These are phyloP conservation scores for Xiphophorus maculatus DNA, from an alignment of 2,113 vertebrate genomes.

Conservation along the genomic window DNA sequence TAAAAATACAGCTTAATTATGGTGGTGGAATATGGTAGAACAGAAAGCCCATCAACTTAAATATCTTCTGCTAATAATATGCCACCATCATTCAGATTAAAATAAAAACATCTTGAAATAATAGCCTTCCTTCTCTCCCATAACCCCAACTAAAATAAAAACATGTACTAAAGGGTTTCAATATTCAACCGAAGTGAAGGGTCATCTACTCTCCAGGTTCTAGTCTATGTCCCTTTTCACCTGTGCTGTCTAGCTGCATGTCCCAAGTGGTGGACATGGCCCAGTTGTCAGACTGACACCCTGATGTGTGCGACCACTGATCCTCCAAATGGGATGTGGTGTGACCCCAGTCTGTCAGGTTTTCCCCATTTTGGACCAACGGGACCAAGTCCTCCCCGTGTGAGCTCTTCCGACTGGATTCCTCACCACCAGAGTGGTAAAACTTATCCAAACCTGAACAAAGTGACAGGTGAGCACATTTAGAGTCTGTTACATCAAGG, in stretches of 20 bases:
- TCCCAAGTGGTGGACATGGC: slow-evolving; percentile 60
- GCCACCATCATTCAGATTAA: not conserved
- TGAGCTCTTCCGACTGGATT: slow-evolving; percentile 23
- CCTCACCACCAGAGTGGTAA: slow-evolving; percentile 12
- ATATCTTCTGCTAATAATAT: not conserved
- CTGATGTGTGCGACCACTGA: slow-evolving; percentile 24
- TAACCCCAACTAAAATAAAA: not conserved
- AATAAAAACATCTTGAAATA: not conserved
- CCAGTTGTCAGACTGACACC: slow-evolving; percentile 48
- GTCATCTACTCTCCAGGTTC: slow-evolving; percentile 32
- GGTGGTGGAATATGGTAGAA: no score
- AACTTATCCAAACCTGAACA: slow-evolving; percentile 49
- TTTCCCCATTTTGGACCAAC: slow-evolving; percentile 35
- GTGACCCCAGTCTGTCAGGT: slow-evolving; percentile 40
- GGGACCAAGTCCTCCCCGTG: slow-evolving; percentile 20
- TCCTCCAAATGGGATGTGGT: slow-evolving; percentile 3
- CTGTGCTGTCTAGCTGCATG: slow-evolving; percentile 59
- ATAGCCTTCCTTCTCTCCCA: not conserved
- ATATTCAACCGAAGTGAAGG: slow-evolving; percentile 40
- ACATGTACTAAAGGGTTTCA: slow-evolving; percentile 3
- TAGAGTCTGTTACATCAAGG: not conserved
- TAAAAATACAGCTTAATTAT: no score
- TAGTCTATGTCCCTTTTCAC: slow-evolving; percentile 56
- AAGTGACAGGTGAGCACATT: slow-evolving; percentile 23
- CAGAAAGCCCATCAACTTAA: not conserved